Conservation (phyloP, 2,113 vertebrate species). For the Diphyllodes magnificus region DNA sequence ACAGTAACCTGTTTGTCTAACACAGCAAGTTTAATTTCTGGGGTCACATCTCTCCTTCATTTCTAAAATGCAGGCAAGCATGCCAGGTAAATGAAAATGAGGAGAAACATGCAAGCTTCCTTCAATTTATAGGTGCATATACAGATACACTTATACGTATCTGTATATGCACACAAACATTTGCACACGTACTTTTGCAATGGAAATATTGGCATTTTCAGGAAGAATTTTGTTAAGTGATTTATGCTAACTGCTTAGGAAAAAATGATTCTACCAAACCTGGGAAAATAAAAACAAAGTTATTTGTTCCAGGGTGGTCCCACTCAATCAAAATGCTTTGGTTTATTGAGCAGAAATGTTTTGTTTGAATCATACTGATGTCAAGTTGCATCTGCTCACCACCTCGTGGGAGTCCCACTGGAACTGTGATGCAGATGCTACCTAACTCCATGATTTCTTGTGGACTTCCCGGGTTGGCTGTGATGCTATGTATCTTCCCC, state of each 20-base stretch:
- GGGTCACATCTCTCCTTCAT: neutral
- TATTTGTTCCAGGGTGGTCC: neutral
- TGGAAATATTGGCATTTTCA: neutral
- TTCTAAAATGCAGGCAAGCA: neutral
- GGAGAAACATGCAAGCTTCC: neutral
- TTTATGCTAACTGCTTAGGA: neutral
- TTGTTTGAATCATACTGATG: slow-evolving; percentile 22
- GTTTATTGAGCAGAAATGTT: slow-evolving; percentile 31
- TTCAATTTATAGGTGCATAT: neutral
- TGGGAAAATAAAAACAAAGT: neutral
- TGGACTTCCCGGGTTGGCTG: neutral
- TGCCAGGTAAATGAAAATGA: neutral
- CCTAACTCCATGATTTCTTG: neutral
- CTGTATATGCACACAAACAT: neutral
- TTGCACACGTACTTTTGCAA: neutral
- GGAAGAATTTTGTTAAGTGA: neutral
- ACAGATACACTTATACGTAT: neutral
- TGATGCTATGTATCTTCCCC: neutral
- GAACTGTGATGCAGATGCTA: slow-evolving; percentile 19
- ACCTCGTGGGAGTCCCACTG: neutral
- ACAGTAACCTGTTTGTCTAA: neutral
- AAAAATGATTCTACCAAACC: neutral
- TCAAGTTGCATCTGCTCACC: slow-evolving; percentile 32
- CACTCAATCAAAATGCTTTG: slow-evolving; percentile 10
- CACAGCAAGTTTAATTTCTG: neutral